Base-by-base conservation (phyloP, 1,140 invertebrate species). In the Hyles vespertilio region DNA sequence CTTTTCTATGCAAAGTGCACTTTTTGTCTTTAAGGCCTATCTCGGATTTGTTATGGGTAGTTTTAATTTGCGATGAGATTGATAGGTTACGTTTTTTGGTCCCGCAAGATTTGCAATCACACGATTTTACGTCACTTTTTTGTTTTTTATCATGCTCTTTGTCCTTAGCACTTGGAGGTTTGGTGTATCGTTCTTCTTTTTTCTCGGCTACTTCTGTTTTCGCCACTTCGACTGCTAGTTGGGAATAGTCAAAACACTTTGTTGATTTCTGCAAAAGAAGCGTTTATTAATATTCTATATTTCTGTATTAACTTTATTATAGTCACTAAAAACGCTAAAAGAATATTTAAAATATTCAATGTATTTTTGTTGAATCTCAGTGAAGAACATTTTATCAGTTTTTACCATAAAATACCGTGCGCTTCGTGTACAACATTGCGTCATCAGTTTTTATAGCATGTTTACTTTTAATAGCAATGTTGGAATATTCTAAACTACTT, bases 31-130 rank as follows among this genome's bases (percentile, higher is more conserved):
- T 86, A 3, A 77, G 74, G 66, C 83, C 80, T 32, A 78, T 84
- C 62, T 86, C 85, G 2, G 85, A 88, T 80, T 88, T 88, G 34
- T 88, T 88, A 56, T 88, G 81, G 6, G 74, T 85, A 43, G 75
- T 84, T 56, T 88, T 88, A 59, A 86, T 80, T 72, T 87, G 85
- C 2, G 76, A 65, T 34, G 82, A 72, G 58, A 88, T 67, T 53
- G 84, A 85, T 40, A 85, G 43, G 55, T 76, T 71, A 50, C 79
- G 74, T 70, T 85, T 85, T 76, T 84, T 88, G 58, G 69, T 66
- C 53, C 65, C 73, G 59, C 78, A 82, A 49, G 67, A 54, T 75
- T 79, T 82, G 33, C 58, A 62, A 50, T 70, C 61, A 65, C 75
- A 79, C 2, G 63, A 57, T 63, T 61, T 74, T 51, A 56, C 68